Percentiles rank a stretch among this genome's conserved stretches.
Evolutionary conservation across 2,888 invertebrate genomes (phyloP).

Genomic region (Eristalis tenax): DNA sequence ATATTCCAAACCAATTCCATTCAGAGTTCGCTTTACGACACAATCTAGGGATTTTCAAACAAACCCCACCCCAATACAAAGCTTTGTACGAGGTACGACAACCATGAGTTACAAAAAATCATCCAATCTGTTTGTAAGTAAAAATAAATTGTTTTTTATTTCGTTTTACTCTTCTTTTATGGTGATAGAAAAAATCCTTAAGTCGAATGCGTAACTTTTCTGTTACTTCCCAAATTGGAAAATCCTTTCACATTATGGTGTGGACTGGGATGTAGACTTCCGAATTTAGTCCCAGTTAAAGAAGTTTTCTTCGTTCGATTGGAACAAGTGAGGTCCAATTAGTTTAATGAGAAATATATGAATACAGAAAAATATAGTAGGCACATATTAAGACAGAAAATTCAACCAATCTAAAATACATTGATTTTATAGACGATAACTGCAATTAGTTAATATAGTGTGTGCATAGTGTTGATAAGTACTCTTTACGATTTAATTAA

Average conservation of each 20-base stretch:
- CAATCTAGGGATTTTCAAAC: neutral
- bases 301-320: neutral
- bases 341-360: neutral
- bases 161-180: neutral
- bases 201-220: slow-evolving; percentile 26
- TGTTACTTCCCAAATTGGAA: neutral
- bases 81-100: neutral
- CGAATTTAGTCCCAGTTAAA: neutral
- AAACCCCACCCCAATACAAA: neutral
- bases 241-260: neutral
- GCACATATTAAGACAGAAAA: too few species aligned
- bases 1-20: neutral
- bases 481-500: too few species aligned
- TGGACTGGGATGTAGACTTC: neutral
- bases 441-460: too few species aligned
- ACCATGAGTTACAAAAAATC: slow-evolving; percentile 23
- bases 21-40: neutral
- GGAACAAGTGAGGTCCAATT: neutral
- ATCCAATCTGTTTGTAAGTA: slow-evolving; percentile 41
- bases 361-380: too few species aligned
- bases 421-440: too few species aligned
- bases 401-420: too few species aligned
- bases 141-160: slow-evolving; percentile 26
- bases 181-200: slow-evolving; percentile 14
- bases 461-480: too few species aligned